Evolutionary conservation across 2,888 invertebrate species (phyloP).

Genomic region (Resseliella maxima): DNA sequence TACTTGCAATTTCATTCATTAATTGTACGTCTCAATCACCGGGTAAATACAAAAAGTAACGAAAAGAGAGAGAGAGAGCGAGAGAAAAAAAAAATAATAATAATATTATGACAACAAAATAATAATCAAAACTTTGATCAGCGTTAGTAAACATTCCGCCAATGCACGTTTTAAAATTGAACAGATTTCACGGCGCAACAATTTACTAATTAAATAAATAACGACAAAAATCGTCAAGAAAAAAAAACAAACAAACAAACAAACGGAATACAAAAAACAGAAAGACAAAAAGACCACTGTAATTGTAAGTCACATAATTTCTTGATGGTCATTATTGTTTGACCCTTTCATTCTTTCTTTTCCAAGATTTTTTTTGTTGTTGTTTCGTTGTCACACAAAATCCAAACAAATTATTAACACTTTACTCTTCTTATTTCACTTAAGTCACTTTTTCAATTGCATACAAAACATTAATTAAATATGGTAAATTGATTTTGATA

Average conservation of each 20-base stretch:
- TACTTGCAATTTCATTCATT: not conserved
- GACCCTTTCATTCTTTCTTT: not conserved
- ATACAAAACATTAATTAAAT: not conserved
- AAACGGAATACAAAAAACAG: not conserved
- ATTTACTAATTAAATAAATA: not conserved
- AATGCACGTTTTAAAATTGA: not conserved
- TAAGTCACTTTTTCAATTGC: no score
- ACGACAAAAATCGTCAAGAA: no score
- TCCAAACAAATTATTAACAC: no score
- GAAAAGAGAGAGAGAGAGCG: no score
- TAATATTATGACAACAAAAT: not conserved
- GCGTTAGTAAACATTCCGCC: not conserved
- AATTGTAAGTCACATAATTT: not conserved
- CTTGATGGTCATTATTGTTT: not conserved
- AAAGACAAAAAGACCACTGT: not conserved
- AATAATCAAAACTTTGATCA: not conserved
- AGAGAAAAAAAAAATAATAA: no score
- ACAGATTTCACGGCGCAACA: not conserved
- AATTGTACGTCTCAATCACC: no score
- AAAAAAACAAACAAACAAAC: no score
- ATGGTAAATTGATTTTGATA: not conserved
- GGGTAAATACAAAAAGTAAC: no score
- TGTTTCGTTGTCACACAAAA: no score
- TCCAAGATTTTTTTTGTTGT: not conserved
- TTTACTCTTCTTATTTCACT: no score